Evolutionary conservation across 2,113 vertebrate genomes (phyloP).

Genomic region (Sylvietta virens): DNA sequence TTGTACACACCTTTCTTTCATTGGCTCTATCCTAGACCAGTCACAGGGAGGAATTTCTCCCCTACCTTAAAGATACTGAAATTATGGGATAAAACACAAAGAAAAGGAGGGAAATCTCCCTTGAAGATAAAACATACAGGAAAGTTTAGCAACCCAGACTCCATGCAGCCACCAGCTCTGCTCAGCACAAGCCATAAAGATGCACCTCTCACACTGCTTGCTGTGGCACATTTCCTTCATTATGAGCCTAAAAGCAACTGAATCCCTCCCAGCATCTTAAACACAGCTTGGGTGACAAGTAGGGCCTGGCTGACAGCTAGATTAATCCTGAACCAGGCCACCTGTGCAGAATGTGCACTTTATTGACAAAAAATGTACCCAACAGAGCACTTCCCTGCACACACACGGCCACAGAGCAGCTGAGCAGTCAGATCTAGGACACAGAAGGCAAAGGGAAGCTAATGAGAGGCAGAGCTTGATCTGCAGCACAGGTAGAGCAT

Average conservation of each 20-base stretch:
- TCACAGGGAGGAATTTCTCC: not conserved
- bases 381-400: slow-evolving; percentile 51
- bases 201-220: not conserved
- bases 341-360: slow-evolving; percentile 52
- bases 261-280: not conserved
- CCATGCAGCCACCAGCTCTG: slow-evolving; percentile 30
- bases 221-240: not conserved
- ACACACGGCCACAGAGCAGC: slow-evolving; percentile 41
- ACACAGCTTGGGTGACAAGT: not conserved
- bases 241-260: not conserved
- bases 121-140: slow-evolving; percentile 37
- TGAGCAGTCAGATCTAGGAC: slow-evolving; percentile 20
- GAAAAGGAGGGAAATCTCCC: slow-evolving; percentile 23
- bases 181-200: slow-evolving; percentile 43
- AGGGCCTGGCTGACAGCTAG: not conserved
- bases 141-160: not conserved
- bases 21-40: not conserved
- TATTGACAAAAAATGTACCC: slow-evolving; percentile 52
- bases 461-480: slow-evolving; percentile 29
- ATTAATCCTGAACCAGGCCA: slow-evolving; percentile 30
- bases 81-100: slow-evolving; percentile 35
- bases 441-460: slow-evolving; percentile 29
- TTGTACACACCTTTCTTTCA: not conserved
- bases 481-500: slow-evolving; percentile 34
- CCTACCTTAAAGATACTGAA: slow-evolving; percentile 28